These are phyloP conservation scores for Pachyseris speciosa DNA, from an alignment of 64 coral and sea anemone genomes.

Conservation along the genomic window DNA sequence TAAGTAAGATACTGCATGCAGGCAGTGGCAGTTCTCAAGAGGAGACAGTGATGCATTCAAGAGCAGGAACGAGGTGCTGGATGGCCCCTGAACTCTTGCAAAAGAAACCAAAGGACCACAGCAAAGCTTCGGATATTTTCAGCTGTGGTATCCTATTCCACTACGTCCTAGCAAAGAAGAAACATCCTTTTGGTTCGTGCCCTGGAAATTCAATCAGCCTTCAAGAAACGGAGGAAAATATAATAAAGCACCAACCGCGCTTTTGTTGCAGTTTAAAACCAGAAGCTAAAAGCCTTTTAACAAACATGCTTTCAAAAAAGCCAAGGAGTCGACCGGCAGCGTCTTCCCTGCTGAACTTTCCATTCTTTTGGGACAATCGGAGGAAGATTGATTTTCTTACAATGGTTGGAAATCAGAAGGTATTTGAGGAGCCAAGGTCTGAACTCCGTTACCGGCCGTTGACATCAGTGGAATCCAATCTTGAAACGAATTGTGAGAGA, in stretches of 20 bases:
- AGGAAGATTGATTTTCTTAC: conserved; percentile 36
- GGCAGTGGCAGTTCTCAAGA: not conserved
- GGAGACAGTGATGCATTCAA: not conserved
- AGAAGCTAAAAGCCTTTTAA: not conserved
- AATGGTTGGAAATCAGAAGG: conserved; percentile 20
- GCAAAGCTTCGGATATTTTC: conserved; percentile 34
- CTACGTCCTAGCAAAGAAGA: conserved; percentile 32
- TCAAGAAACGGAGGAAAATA: conserved; percentile 5
- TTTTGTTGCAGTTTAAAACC: not conserved
- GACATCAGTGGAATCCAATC: not conserved
- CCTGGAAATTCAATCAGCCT: not conserved
- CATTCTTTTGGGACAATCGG: conserved; percentile 28
- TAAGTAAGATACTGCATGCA: conserved; percentile 29
- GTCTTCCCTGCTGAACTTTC: not conserved
- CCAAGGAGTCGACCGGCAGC: conserved; percentile 1
- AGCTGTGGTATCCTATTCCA: conserved; percentile 25
- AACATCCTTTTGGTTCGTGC: conserved; percentile 20
- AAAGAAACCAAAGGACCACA: not conserved
- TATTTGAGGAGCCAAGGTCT: conserved; percentile 6
- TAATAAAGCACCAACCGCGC: not conserved
- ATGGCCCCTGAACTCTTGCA: not conserved
- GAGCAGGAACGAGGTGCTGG: conserved; percentile 42
- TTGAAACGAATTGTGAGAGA: not conserved
- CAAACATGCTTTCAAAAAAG: not conserved
- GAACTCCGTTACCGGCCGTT: not conserved